Conservation (phyloP, 2,888 invertebrate genomes). For the Drosophila anomelani region DNA sequence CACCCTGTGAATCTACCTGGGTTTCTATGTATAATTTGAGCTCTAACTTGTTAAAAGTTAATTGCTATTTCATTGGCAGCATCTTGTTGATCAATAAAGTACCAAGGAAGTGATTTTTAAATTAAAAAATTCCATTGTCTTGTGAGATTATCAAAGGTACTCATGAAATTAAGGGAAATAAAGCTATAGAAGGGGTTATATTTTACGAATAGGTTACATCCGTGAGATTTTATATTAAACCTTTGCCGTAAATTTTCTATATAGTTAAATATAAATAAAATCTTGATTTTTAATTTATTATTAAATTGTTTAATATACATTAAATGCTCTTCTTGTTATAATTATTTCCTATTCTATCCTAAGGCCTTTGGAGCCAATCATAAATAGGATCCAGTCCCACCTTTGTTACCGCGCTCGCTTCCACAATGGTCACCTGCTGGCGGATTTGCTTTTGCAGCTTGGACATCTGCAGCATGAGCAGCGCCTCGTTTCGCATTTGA, state of each 20-base stretch:
- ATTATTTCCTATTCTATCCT: no score
- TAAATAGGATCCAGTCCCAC: constrained; percentile 89
- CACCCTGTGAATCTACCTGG: constrained; percentile 31
- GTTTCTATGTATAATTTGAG: constrained; percentile 8
- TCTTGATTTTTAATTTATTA: not conserved
- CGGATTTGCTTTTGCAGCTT: constrained; percentile 89
- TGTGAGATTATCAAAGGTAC: not conserved
- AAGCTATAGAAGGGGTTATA: not conserved
- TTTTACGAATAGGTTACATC: no score
- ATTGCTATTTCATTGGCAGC: not conserved
- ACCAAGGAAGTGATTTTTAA: not conserved
- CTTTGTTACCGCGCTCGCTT: constrained; percentile 90
- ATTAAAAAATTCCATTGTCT: constrained; percentile 8
- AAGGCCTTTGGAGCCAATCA: constrained; percentile 86
- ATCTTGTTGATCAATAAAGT: not conserved
- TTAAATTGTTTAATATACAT: not conserved
- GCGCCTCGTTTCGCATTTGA: constrained; percentile 94
- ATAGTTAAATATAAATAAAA: not conserved
- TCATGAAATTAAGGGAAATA: not conserved
- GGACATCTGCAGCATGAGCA: constrained; percentile 91
- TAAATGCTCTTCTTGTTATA: not conserved
- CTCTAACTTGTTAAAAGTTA: constrained; percentile 21
- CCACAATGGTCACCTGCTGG: constrained; percentile 89
- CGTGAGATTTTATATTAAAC: no score
- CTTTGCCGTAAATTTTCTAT: no score